Evolutionary conservation across 2,888 invertebrate genomes (phyloP), one percentile per base, ranked within the genome.

Genomic region (Brachylomia viminalis): DNA sequence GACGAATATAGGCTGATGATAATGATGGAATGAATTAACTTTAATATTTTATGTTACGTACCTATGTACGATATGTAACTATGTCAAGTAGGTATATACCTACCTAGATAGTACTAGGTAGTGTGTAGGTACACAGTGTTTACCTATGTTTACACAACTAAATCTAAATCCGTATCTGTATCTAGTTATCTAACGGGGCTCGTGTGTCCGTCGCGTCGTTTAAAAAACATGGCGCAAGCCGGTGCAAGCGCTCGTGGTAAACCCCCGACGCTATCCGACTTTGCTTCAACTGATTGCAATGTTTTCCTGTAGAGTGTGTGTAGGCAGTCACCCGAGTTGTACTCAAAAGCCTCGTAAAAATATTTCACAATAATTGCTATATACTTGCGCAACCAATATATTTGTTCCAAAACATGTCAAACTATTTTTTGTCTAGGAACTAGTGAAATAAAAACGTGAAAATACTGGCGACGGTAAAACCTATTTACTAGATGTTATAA

Each of bases 151-250:
- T 69, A 38, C 10, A 20, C 20, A 59, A 61, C 58, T 7, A n/a
- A 42, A n/a, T 11, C 17, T 20, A 20, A 45, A 49, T 42, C 20
- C 38, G 6, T 52, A 49, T 52, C 7, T 13, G 7, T 72, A 30
- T 45, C 27, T 27, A 54, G 13, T 38, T 33, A 54, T 70, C 30
- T 20, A n/a, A 17, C 7, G 30, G 6, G 15, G 42, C 6, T 5
- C 13, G 23, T n/a, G 30, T 61, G 20, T 49, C 38, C 38, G 38
- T 62, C n/a, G 38, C 2, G 20, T 8, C 4, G 15, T 20, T 54
- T 65, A 42, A 81, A 81, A 74, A 79, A 79, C 49, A 79, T 79
- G 75, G 65, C 23, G 78, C 65, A 79, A 79, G n/a, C 13, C 33
- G 38, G 13, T 52, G 56, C 20, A 49, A 77, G 56, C 47, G 27